Percentiles rank a stretch among this genome's conserved stretches.
These are phyloP conservation scores for Ormyrus thymus DNA, from an alignment of 2,888 invertebrate species.

Conservation along the genomic window DNA sequence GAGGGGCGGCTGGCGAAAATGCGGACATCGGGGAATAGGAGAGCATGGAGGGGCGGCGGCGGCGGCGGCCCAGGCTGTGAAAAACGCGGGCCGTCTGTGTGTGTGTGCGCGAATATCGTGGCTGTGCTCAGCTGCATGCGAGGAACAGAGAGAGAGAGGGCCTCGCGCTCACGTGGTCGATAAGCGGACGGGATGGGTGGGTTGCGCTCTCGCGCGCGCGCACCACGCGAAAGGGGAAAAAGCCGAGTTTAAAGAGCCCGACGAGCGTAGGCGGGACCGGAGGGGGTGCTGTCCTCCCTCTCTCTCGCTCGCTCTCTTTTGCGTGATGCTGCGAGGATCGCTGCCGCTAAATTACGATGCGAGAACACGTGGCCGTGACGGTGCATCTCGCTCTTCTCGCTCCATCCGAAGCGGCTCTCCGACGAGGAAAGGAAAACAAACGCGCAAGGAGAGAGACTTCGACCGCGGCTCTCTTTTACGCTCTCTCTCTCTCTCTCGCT, in stretches of 20 bases:
- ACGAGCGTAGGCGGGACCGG: conserved; percentile 29
- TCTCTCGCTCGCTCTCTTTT: background rate
- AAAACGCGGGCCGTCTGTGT: background rate
- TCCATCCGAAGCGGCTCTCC: background rate
- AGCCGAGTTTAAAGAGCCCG: conserved; percentile 42
- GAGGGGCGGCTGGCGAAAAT: conserved; percentile 20
- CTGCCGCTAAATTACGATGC: conserved; percentile 33
- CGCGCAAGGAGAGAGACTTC: conserved; percentile 12
- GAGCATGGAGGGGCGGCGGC: conserved; percentile 6
- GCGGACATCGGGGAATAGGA: conserved; percentile 30
- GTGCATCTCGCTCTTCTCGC: conserved; percentile 1
- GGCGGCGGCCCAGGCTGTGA: background rate
- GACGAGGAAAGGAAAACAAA: conserved; percentile 27
- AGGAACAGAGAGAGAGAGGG: background rate
- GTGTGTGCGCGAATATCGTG: conserved; percentile 6
- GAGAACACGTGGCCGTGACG: conserved; percentile 50
- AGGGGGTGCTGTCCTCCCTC: background rate
- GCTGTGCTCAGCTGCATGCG: background rate
- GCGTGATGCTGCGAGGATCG: conserved; percentile 5
- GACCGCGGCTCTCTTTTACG: background rate
- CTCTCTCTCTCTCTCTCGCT: no score
- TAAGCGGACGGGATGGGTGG: conserved; percentile 57
- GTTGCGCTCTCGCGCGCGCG: conserved; percentile 42
- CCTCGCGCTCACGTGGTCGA: conserved; percentile 56
- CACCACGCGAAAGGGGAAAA: conserved; percentile 10